Evolutionary conservation across 53 echinoderm and acorn worm genomes (phyloP).

Genomic region (Stichopus horrens): DNA sequence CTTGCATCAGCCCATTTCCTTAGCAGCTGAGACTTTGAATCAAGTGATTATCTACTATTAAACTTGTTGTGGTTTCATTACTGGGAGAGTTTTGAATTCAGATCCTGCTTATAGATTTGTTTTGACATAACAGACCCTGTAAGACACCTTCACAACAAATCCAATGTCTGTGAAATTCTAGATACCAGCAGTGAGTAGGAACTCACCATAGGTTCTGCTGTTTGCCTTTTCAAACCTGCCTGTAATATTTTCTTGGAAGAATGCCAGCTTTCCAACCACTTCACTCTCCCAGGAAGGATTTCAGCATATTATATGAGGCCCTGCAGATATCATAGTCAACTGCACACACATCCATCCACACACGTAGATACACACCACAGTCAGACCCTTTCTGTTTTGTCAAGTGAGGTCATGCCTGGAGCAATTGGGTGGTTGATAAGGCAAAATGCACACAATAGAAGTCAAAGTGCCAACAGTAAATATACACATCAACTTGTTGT

Average conservation of each 20-base stretch:
- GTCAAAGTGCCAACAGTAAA: too few species aligned
- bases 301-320: neutral
- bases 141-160: too few species aligned
- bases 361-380: neutral
- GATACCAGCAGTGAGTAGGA: too few species aligned
- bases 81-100: too few species aligned
- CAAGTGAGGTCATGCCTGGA: constrained; percentile 6
- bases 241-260: constrained; percentile 25
- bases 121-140: too few species aligned
- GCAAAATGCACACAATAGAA: neutral
- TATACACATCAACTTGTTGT: too few species aligned
- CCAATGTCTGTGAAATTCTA: too few species aligned
- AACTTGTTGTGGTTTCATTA: too few species aligned
- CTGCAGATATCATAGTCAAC: neutral
- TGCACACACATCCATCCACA: neutral
- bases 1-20: neutral
- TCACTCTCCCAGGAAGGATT: neutral
- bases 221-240: neutral
- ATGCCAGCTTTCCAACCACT: neutral
- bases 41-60: too few species aligned
- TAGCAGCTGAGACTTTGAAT: too few species aligned
- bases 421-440: neutral
- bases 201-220: too few species aligned
- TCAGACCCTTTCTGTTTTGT: neutral
- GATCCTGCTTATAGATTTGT: too few species aligned